Evolutionary conservation across 2,888 invertebrate genomes (phyloP), one percentile per base, ranked within the genome.

Genomic region (Aethes cnicana): DNA sequence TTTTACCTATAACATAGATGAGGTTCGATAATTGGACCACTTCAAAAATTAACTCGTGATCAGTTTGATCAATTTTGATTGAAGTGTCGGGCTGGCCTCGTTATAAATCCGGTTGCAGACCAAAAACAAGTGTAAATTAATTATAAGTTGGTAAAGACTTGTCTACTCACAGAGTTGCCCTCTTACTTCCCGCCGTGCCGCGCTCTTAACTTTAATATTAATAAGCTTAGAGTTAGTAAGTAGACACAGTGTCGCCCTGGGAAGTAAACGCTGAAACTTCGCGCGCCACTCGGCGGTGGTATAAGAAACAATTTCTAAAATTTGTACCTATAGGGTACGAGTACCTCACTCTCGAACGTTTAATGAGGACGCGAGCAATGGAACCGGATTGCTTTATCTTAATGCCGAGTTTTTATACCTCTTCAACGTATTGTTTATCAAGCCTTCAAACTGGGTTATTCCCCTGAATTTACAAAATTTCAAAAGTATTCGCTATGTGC

Each of bases 71-170:
- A 64, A 67, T 59, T 65, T 61, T 63, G 57, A 44, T 58, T 58
- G 57, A 58, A 54, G 46, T 30, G 39, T 25, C 39, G 42, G 46
- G 47, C 28, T 37, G 52, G 33, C 23, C 52, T 56, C 48, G 56
- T 61, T 61, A 58, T 56, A 58, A 67, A 63, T 63, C 62, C 49
- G 47, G 55, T 46, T 58, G 56, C 62, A 52, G 59, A 56, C 64
- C 59, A 60, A 62, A 64, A 69, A 69, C 66, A 68, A 68, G 65
- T 68, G 64, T 70, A 72, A 70, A 71, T 72, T 69, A 72, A 74
- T 74, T 71, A 73, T 60, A 69, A 70, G 61, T 72, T 71, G 56
- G 52, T 58, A 56, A 61, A 58, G 64, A 57, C 55, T 58, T 58
- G 64, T 58, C 57, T 56, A 47, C 58, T 53, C 61, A 36, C 56